Base-by-base conservation (phyloP, 2,797 vertebrate genomes). In the Macropodus opercularis region DNA sequence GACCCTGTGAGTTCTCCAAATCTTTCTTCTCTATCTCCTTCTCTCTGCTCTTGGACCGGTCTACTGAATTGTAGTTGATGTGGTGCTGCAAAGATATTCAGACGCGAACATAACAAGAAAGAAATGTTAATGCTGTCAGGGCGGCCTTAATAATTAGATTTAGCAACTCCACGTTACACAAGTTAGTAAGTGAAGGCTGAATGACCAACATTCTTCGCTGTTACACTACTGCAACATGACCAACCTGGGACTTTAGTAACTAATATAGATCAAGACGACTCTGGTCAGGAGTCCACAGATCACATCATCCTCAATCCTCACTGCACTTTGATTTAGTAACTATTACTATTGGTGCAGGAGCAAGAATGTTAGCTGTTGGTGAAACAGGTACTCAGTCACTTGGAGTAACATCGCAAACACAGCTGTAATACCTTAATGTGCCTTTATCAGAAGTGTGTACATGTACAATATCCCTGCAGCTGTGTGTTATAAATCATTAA, bases 11-110 rank as follows among this genome's bases (percentile, higher is more conserved):
- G 88, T 92, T 95, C 89, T 96, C 95, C 90, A 93, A 88, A 39
- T 98, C 96, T 95, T 96, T 98, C 95, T 97, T 98, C 85, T 98
- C 96, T 92, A 89, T 87, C 92, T 98, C 96, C 93, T 91, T 95
- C 93, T 98, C 96, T 90, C 96, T 96, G 94, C 95, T 97, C 93
- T 96, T 98, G 93, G 96, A 96, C 89, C 92, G 91, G 91, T 93
- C 70, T 85, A 94, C 91, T 93, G 94, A 92, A 92, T 94, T 97
- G 91, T 96, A 96, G 93, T 91, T 97, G 93, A 92, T 82, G 92
- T 97, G 95, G 92, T 96, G 94, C 95, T 98, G 93, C 86, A 89
- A 94, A 86, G 87, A 81, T 34, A 79, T 69, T 68, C 44, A 44
- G 41, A 69, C 26, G 69, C 49, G 57, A 69, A 80, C 63, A 79